phyloP scores from a whole-genome alignment of 2,888 invertebrate genomes.

The Euzetes globulus region DNA sequence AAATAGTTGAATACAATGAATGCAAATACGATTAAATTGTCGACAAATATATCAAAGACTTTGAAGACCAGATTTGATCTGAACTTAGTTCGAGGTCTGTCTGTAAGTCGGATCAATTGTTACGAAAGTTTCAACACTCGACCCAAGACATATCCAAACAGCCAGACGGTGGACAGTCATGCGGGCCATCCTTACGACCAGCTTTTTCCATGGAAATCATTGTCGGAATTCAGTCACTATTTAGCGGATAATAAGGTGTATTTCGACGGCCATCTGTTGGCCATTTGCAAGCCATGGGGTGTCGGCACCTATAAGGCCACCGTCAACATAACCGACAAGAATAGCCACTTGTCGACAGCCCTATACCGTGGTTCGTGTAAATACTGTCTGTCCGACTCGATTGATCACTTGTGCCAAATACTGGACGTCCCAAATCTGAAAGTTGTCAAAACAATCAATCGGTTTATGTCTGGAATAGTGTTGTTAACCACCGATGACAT shows the following conservation, averaged over 20 bases:
- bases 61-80: too few species aligned
- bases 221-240: conserved; percentile 8
- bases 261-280: conserved; percentile 27
- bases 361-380: neutral
- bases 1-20: too few species aligned
- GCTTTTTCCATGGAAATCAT: conserved; percentile 28
- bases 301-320: conserved; percentile 15
- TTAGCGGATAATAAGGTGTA: conserved; percentile 33
- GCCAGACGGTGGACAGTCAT: neutral
- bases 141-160: neutral
- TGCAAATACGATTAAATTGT: too few species aligned
- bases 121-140: too few species aligned
- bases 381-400: neutral
- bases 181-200: conserved; percentile 27
- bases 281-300: conserved; percentile 36
- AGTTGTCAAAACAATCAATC: conserved; percentile 31
- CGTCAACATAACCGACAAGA: neutral
- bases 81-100: too few species aligned
- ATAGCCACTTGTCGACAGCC: neutral
- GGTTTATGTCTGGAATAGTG: conserved; percentile 34
- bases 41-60: too few species aligned
- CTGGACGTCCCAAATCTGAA: neutral
- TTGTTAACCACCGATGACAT: conserved; percentile 25
- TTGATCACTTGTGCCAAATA: conserved; percentile 13
- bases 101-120: too few species aligned